Evolutionary conservation across 1,140 invertebrate species (phyloP), one percentile per base, ranked within the genome.

Genomic region (Lucilia sericata): DNA sequence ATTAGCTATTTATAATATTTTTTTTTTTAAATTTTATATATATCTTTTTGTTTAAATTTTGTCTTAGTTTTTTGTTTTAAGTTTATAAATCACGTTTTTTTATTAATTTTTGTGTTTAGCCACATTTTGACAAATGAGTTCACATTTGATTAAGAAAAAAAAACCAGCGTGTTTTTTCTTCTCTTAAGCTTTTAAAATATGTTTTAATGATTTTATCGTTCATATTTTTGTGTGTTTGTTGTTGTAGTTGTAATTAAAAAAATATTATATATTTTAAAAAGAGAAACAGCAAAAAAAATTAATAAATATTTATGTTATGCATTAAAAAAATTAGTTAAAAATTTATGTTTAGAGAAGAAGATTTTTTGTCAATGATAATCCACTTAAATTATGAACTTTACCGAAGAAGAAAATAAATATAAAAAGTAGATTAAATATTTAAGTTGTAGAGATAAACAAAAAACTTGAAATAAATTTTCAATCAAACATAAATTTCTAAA

Each of bases 41-140:
- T 21, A 25, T 25, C 21, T 70, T 70, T 70, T 30, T 30, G 25
- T 21, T 70, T 21, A 7, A 12, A 70, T 70, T 70, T 70, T 70
- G 65, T 70, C 25, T 70, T 25, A 21, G 5, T 60, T 21, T 70
- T n/a, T 70, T 25, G 10, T 70, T 70, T 21, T 19, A 13, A 21
- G 65, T 70, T 70, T 70, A 70, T 70, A 70, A 70, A 70, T 70
- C 65, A 70, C 19, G 65, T 70, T 70, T 70, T 70, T 70, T 70
- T 70, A 25, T 70, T 21, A 70, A 70, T 21, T 21, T 70, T 70
- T 70, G 65, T 70, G 65, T 70, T 70, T 70, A n/a, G 65, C 65
- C 65, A 70, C 65, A 70, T 70, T 70, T 70, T 70, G 65, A 70
- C 65, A 70, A 70, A 70, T 70, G 65, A 70, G 65, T 70, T 70